phyloP scores from a whole-genome alignment of 23 tunicate species.

The Botrylloides violaceus region DNA sequence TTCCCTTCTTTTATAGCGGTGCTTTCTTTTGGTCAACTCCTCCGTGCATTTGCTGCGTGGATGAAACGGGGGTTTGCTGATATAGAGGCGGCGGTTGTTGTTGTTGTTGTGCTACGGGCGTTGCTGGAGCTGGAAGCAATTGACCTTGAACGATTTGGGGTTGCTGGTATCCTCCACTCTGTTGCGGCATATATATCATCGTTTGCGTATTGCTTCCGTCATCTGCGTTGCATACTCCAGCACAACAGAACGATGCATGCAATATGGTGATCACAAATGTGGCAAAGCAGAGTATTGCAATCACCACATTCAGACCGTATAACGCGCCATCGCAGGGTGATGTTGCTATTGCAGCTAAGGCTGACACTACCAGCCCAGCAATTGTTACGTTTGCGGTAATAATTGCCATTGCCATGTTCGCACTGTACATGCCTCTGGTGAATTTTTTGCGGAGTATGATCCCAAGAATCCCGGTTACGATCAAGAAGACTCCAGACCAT shows the following conservation, averaged over 20 bases:
- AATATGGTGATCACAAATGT: not conserved
- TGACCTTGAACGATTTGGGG: too few relatives aligned
- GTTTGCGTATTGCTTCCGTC: too few relatives aligned
- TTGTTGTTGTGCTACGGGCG: too few relatives aligned
- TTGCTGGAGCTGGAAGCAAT: too few relatives aligned
- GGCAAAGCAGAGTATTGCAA: not conserved
- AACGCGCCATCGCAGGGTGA: not conserved
- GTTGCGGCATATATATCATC: too few relatives aligned
- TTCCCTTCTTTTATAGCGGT: too few relatives aligned
- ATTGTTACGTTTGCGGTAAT: not conserved
- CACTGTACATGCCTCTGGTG: not conserved
- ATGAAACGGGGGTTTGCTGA: too few relatives aligned
- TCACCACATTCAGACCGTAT: not conserved
- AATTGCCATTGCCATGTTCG: not conserved
- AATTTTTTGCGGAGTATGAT: not conserved
- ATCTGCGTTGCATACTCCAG: not conserved
- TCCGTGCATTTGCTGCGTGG: too few relatives aligned
- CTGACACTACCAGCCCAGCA: not conserved
- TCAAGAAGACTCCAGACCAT: not conserved
- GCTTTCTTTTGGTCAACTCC: too few relatives aligned
- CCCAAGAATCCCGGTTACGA: not conserved
- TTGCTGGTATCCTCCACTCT: too few relatives aligned
- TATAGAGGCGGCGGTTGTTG: too few relatives aligned
- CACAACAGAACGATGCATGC: not conserved
- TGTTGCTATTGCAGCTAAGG: not conserved